Base-by-base conservation (phyloP, 2,888 invertebrate species). In the Venustoraphidia nigricollis region DNA sequence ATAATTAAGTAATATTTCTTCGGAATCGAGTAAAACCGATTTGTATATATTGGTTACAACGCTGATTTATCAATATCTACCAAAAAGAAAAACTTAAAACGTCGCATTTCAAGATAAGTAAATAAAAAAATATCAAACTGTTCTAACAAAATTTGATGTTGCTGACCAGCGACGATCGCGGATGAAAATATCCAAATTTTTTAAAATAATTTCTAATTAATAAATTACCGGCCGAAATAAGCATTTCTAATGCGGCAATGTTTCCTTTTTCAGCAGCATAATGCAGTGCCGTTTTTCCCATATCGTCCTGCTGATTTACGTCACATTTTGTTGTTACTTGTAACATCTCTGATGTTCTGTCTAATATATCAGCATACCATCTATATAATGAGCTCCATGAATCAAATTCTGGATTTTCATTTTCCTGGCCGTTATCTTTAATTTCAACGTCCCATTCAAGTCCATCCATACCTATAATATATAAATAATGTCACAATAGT, bases 361-460 rank as follows among this genome's bases (percentile, higher is more conserved):
- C 83, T 53, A 85, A 68, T 57, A 83, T 82, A 54, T 77, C 76
- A 13, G 84, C 84, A 68, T 85, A 84, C 77, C 84, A 84, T 58
- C 78, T 69, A 54, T 72, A 72, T 63, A 72, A 67, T 50, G 69
- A 66, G 44, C 68, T 64, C 66, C 74, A 75, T 13, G 69, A 70
- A 57, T 75, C 74, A 61, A 73, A 75, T 59, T 72, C 71, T 55
- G 65, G 49, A 36, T 50, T 51, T 34, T 39, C 52, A 34, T 51
- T 47, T 34, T 68, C 34, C 69, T 70, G 50, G 68, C 69, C 50
- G 41, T 71, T 73, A 57, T 71, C 73, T 34, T 70, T 72, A 53
- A 83, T 77, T 57, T 85, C 83, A 62, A 81, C 79, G 61, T 84
- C 83, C 84, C 85, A 85, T 61, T 84, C 83, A 39, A 85, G 65